These are phyloP conservation scores for Apis florea DNA, from an alignment of 1,140 invertebrate species.

Conservation along the genomic window DNA sequence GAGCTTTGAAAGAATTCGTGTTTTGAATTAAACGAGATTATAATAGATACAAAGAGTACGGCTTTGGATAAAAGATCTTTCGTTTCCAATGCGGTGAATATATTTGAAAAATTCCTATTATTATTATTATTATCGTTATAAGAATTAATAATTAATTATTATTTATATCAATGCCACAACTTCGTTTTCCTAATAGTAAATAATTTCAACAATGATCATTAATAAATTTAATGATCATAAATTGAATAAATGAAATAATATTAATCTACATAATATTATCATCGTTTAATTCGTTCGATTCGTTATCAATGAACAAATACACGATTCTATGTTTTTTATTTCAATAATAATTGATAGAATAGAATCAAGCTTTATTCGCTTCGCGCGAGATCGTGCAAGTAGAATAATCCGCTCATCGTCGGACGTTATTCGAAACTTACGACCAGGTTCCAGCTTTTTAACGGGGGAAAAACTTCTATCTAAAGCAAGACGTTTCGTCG, in stretches of 20 bases:
- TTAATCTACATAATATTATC: too few species aligned
- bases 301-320: neutral
- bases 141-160: too few species aligned
- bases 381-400: neutral
- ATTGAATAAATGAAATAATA: too few species aligned
- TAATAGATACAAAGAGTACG: too few species aligned
- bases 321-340: neutral
- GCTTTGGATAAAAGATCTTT: neutral
- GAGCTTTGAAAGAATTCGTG: neutral
- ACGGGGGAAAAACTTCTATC: neutral
- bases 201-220: too few species aligned
- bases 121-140: too few species aligned
- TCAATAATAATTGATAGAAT: too few species aligned
- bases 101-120: too few species aligned
- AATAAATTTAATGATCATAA: too few species aligned
- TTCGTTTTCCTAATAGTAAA: too few species aligned
- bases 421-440: neutral
- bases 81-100: neutral
- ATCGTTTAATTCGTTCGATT: too few species aligned
- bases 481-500: neutral
- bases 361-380: neutral
- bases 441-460: neutral
- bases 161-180: too few species aligned
- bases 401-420: neutral
- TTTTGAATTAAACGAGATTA: neutral